Conservation (phyloP, 1,140 invertebrate species). For the Lordiphosa mommai region DNA sequence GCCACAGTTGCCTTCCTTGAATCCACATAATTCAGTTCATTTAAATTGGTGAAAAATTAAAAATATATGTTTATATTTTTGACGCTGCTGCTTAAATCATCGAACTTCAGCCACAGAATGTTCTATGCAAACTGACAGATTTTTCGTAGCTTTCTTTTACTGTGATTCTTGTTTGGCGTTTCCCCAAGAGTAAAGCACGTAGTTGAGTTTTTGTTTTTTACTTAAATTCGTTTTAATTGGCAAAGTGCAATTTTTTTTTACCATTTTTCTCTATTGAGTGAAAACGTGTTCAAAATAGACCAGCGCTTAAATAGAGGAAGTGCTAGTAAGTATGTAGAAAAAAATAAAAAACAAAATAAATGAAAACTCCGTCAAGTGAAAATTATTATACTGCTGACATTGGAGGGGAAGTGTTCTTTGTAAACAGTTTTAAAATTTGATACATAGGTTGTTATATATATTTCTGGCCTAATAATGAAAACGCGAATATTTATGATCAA, state of each 20-base stretch:
- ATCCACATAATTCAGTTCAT: slow-evolving; percentile 17
- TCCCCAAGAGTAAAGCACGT: slow-evolving; percentile 39
- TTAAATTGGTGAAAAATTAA: background rate
- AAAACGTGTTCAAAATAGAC: slow-evolving; percentile 46
- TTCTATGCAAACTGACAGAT: slow-evolving; percentile 41
- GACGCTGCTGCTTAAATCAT: background rate
- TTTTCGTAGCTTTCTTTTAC: slow-evolving; percentile 51
- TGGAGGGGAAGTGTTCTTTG: too few relatives aligned
- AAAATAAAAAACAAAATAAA: background rate
- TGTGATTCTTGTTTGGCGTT: slow-evolving; percentile 16
- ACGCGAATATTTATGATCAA: too few relatives aligned
- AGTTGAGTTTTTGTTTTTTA: slow-evolving; percentile 39
- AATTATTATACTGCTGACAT: too few relatives aligned
- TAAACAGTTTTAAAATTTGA: too few relatives aligned
- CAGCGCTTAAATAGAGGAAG: slow-evolving; percentile 45
- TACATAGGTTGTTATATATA: too few relatives aligned
- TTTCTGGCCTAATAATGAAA: too few relatives aligned
- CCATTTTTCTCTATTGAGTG: slow-evolving; percentile 32
- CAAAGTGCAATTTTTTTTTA: slow-evolving; percentile 3
- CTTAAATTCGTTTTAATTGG: slow-evolving; percentile 32
- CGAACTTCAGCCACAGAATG: slow-evolving; percentile 31
- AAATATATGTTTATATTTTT: slow-evolving; percentile 4
- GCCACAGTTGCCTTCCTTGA: slow-evolving; percentile 1
- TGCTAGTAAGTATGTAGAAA: background rate
- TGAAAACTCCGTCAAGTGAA: background rate